phyloP scores from a whole-genome alignment of 2,888 invertebrate species.

The Furcula furcula region DNA sequence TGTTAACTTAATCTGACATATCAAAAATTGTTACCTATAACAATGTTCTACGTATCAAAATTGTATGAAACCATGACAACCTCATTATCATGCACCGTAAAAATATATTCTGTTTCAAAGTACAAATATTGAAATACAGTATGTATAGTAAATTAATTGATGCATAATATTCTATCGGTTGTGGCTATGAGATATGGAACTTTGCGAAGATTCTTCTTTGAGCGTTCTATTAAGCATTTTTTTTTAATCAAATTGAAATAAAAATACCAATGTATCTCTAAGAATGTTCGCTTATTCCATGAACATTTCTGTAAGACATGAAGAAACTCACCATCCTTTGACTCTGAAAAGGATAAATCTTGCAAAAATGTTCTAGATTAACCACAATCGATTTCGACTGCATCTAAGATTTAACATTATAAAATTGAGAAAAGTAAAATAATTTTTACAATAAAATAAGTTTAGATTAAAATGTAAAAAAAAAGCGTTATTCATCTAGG shows the following conservation, averaged over 20 bases:
- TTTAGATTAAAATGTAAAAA: too few relatives aligned
- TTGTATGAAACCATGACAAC: slow-evolving; percentile 48
- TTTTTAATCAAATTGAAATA: slow-evolving; percentile 6
- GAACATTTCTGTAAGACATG: slow-evolving; percentile 67
- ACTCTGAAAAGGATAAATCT: slow-evolving; percentile 73
- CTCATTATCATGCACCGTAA: slow-evolving; percentile 44
- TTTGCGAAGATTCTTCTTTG: slow-evolving; percentile 52
- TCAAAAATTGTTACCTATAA: neutral
- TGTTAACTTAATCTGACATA: neutral
- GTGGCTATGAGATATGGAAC: slow-evolving; percentile 50
- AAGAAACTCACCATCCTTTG: slow-evolving; percentile 75
- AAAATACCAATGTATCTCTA: slow-evolving; percentile 10
- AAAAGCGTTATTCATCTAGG: too few relatives aligned
- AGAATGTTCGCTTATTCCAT: slow-evolving; percentile 60
- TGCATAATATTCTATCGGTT: slow-evolving; percentile 35
- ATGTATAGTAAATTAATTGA: slow-evolving; percentile 17
- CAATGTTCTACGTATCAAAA: neutral
- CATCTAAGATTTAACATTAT: slow-evolving; percentile 2
- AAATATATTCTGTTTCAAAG: too few relatives aligned
- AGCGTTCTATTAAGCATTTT: slow-evolving; percentile 6
- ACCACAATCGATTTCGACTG: slow-evolving; percentile 47
- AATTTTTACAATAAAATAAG: too few relatives aligned
- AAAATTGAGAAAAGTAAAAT: neutral
- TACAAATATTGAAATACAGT: slow-evolving; percentile 11
- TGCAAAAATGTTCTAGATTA: slow-evolving; percentile 62